These are phyloP conservation scores for Platyrinchus mystaceus DNA, from an alignment of 2,797 vertebrate species.

Conservation along the genomic window DNA sequence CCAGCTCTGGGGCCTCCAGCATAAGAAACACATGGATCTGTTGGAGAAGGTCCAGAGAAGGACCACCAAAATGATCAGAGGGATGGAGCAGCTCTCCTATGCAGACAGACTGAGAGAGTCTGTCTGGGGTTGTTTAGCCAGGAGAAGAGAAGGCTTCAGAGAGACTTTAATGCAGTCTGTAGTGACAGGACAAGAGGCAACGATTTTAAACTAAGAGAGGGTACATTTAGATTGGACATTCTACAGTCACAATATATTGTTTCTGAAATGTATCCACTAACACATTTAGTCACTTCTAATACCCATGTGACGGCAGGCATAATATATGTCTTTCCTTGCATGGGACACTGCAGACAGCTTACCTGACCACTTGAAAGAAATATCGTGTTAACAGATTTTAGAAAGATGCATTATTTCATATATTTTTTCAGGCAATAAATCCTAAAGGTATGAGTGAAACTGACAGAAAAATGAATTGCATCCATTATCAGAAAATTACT, in stretches of 20 bases:
- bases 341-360: background rate
- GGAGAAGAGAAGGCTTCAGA: background rate
- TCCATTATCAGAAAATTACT: constrained; percentile 11
- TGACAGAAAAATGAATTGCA: background rate
- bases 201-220: background rate
- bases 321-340: background rate
- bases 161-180: background rate
- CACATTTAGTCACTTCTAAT: background rate
- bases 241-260: background rate
- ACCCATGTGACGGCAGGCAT: background rate
- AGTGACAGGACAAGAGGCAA: background rate
- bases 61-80: background rate
- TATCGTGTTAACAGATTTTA: background rate
- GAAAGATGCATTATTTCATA: constrained; percentile 70
- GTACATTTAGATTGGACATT: background rate
- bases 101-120: background rate
- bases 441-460: background rate
- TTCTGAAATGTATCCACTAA: background rate
- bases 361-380: background rate
- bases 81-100: background rate
- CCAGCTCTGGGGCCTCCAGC: background rate
- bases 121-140: background rate
- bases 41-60: background rate
- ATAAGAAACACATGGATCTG: background rate
- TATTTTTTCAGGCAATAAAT: background rate